Base-by-base conservation (phyloP, 2,888 invertebrate genomes). In the Deroplatys truncata region DNA sequence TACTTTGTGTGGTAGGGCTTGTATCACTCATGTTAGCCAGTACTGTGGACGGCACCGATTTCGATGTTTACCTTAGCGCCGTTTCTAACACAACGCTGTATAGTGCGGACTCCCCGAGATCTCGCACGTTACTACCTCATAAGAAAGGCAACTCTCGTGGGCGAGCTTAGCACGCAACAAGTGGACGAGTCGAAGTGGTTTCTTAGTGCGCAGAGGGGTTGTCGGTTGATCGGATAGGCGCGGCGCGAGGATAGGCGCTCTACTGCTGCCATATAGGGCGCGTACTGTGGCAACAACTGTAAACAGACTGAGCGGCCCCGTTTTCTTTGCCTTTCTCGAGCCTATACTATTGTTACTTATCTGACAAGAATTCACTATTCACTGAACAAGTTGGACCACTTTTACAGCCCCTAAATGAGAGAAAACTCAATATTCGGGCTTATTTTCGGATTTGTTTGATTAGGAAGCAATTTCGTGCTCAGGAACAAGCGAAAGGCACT, bases 1-100 rank as follows among this genome's bases (percentile, higher is more conserved):
- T 98, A 95, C 98, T 98, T 94, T 98, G 98, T 95, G 98, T 98
- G 94, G 97, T 97, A 93, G 96, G 92, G 91, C 92, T 91, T 88
- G 91, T 91, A 88, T 91, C 91, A 91, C 91, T 91, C 91, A 91
- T 91, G 82, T 90, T 91, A 84, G 49, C 84, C 28, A 89, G 87
- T 88, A 88, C 28, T 88, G 28, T 84, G 31, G 20, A 56, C 89
- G 85, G 85, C 84, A 84, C 84, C 56, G 84, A 84, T 88, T 86
- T 86, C 86, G 88, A 89, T 86, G 88, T 89, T 84, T 86, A 88
- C 83, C 89, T 90, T 84, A 87, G 84, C 49, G 72, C n/a, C 72
- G 49, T 82, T 43, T 90, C 83, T 85, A 85, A 85, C 82, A 43
- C 43, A 89, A 88, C 83, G 85, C 86, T 89, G n/a, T 89, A 86